Base-by-base conservation (phyloP, 2,888 invertebrate genomes). In the Meteorus cinctellus region DNA sequence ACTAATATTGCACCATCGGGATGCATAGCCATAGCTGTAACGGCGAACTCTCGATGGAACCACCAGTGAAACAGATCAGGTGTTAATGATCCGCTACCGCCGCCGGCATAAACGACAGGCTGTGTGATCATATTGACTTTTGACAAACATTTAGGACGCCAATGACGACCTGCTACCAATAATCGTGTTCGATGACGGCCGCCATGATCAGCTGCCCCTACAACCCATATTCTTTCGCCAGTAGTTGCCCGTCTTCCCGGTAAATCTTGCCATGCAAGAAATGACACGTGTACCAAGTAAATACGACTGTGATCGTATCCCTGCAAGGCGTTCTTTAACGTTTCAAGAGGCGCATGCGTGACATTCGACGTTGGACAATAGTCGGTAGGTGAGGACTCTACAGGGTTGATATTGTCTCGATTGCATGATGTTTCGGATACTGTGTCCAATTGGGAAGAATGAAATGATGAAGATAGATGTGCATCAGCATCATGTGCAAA, bases 31-130 rank as follows among this genome's bases (percentile, higher is more conserved):
- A 90, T 83, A 0, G 90, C 90, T 0, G 90, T 90, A 0, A 90
- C 89, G 0, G 89, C 90, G 78, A 91, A 91, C 80, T 91, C 91
- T n/a, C 88, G 86, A 71, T 89, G 90, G 72, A 91, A 90, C 91
- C 91, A 91, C 91, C 91, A 91, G 6, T 89, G 85, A 76, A 91
- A 91, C 10, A 91, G 86, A 72, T 90, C 90, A 1, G 89, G 85
- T 0, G 90, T 90, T 2, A 90, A 81, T 1, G 85, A 85, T 6
- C 90, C 91, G 31, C 87, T 88, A 19, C 90, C 91, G 5, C 90
- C 91, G 0, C 91, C 90, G 0, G 91, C 91, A 79, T 91, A 91
- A 14, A 91, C 89, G 4, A 91, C 91, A 6, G 91, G 91, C 78
- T 91, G 91, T 68, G 89, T 90, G 16, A 91, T 79, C 90, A 91